A percentile compares a stretch with the other conserved stretches of the same genome.
Conservation (phyloP, 2,113 vertebrate species). For the Caloenas nicobarica region DNA sequence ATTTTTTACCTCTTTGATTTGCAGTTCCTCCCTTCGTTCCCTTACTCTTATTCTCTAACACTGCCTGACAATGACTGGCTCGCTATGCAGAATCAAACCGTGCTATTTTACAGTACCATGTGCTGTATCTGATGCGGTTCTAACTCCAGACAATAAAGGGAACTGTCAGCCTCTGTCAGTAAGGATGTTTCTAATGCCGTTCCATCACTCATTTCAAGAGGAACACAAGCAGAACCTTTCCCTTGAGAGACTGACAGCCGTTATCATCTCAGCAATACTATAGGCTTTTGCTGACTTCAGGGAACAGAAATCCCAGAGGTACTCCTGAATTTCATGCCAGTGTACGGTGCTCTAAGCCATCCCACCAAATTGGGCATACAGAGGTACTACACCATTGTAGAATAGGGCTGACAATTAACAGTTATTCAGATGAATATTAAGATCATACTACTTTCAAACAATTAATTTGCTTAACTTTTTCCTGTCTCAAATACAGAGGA, state of each 20-base stretch:
- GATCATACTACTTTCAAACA: neutral
- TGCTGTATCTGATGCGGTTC: neutral
- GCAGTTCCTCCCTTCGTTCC: neutral
- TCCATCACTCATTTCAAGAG: constrained; percentile 31
- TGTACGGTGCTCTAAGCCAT: neutral
- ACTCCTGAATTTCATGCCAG: neutral
- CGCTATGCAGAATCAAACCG: neutral
- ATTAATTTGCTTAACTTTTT: neutral
- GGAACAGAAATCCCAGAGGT: constrained; percentile 22
- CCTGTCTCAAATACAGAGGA: neutral
- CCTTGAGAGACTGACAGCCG: constrained; percentile 20
- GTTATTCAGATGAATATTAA: neutral
- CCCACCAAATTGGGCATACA: neutral
- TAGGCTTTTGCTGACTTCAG: constrained; percentile 29
- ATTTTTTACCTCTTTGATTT: neutral
- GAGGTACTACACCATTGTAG: neutral
- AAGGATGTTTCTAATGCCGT: constrained; percentile 2
- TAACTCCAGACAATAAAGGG: neutral
- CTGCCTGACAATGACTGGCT: neutral
- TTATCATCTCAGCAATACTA: constrained; percentile 16
- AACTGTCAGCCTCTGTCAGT: neutral
- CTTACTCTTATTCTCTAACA: neutral
- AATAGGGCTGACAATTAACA: neutral
- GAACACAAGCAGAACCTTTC: neutral
- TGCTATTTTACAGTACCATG: neutral